Evolutionary conservation across 2,797 vertebrate species (phyloP), one percentile per base, ranked within the genome.

Genomic region (Micromesistius poutassou): DNA sequence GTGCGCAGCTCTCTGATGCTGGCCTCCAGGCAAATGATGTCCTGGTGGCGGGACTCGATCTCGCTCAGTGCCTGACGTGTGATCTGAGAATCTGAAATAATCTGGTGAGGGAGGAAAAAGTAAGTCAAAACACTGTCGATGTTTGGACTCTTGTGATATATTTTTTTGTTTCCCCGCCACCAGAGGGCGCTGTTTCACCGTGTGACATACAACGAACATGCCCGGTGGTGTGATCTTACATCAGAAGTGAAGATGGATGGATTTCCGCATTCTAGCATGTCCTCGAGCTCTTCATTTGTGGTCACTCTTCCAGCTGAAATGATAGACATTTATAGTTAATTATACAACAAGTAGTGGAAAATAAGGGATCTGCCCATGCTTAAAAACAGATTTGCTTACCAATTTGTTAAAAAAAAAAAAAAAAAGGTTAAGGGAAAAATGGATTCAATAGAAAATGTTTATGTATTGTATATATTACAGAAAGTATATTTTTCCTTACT

Each of bases 181-280:
- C 71, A 89, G 84, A 84, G 85, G 83, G 82, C 77, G 85, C 76
- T 62, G 14, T 70, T 10, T 22, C 5, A 19, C 42, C 80, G 33
- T 76, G 31, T 13, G 38, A 16, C 30, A 38, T 46, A n/a, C 28
- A 73, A 22, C 33, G 16, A 42, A 77, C 66, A 80, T 35, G 13
- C 31, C 19, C 22, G 14, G 6, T 38, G n/a, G 35, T 66, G 19
- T 55, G 36, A 80, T 91, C 97, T 83, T 93, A 98, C 97, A 73
- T 99, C 97, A 0, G 96, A 97, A 55, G 95, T 97, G 91, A 99
- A 99, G 82, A 99, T 95, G 1, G 97, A 95, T 1, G 96, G 95
- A 85, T 95, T 97, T 78, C 96, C 96, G 19, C 95, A 98, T 87
- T 99, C 97, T 81, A 99, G 83, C 97, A 98, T 98, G 74, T 96